A percentile compares a stretch with the other conserved stretches of the same genome.
Conservation (phyloP, 2,113 vertebrate species). For the Lophura nycthemera region DNA sequence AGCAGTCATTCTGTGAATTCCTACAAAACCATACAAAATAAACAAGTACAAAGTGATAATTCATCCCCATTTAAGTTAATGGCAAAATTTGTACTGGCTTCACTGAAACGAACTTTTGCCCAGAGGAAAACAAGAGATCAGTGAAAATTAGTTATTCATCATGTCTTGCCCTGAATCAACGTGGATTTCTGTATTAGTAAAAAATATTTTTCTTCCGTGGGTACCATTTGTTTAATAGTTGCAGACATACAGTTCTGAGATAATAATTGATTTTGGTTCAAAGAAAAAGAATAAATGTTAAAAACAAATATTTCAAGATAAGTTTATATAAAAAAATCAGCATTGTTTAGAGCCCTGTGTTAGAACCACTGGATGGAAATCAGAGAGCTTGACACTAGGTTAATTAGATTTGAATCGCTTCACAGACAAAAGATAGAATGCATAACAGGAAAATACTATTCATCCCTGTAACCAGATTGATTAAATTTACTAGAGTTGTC, state of each 20-base stretch:
- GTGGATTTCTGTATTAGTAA: background rate
- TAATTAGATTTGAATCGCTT: constrained; percentile 65
- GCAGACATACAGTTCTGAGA: background rate
- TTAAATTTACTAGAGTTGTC: constrained; percentile 65
- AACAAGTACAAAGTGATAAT: background rate
- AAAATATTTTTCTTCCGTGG: constrained; percentile 6
- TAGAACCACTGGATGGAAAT: constrained; percentile 52
- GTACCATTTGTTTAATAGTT: background rate
- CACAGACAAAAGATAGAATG: background rate
- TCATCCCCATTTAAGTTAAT: background rate
- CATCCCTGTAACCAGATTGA: constrained; percentile 53
- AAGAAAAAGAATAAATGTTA: background rate
- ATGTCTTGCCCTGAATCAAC: background rate
- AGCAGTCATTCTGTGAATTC: background rate
- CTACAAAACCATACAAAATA: background rate
- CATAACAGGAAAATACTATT: constrained; percentile 63
- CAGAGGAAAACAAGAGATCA: background rate
- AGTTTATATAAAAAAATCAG: background rate
- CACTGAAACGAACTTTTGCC: background rate
- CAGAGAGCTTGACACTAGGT: constrained; percentile 45
- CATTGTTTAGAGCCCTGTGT: background rate
- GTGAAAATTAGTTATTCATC: background rate
- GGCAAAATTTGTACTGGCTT: background rate
- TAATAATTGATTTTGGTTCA: constrained; percentile 28
- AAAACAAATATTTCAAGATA: constrained; percentile 22